phyloP scores from a whole-genome alignment of 2,888 invertebrate species.

The Drosophila kanekoi region DNA sequence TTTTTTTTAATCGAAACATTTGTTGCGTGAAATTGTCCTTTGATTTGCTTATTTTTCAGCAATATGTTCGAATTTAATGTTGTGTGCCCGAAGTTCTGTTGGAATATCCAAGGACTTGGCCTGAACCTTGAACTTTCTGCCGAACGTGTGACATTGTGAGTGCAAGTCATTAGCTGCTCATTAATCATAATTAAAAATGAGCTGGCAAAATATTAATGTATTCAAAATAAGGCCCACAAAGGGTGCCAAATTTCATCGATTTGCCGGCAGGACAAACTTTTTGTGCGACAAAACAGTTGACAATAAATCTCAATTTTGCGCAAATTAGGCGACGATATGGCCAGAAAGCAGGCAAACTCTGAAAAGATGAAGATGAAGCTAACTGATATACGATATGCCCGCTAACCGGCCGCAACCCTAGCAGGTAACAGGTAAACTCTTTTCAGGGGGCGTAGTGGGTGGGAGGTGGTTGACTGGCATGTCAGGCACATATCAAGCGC shows the following conservation, averaged over 20 bases:
- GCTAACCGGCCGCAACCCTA: background rate
- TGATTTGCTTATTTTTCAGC: constrained; percentile 45
- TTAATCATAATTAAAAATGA: constrained; percentile 72
- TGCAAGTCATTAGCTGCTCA: constrained; percentile 60
- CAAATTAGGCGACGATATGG: constrained; percentile 78
- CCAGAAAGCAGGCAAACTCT: constrained; percentile 24
- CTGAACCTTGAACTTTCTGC: constrained; percentile 7
- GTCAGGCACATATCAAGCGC: constrained; percentile 77
- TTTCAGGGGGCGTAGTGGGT: background rate
- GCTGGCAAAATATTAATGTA: constrained; percentile 24
- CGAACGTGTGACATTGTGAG: constrained; percentile 29
- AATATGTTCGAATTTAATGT: constrained; percentile 75
- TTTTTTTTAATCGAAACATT: constrained; percentile 77
- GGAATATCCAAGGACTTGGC: background rate
- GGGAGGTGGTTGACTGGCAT: constrained; percentile 22
- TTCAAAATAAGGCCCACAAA: constrained; percentile 28
- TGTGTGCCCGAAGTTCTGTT: constrained; percentile 18
- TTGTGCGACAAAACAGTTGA: constrained; percentile 23
- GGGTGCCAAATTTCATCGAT: constrained; percentile 41
- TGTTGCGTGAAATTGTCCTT: constrained; percentile 79
- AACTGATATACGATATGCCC: constrained; percentile 39
- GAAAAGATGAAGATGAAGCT: constrained; percentile 45
- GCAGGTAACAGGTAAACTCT: constrained; percentile 30
- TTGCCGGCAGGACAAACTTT: constrained; percentile 40
- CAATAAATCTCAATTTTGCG: constrained; percentile 78